Evolutionary conservation across 2,888 invertebrate species (phyloP), one percentile per base, ranked within the genome.

Genomic region (Nezara viridula): DNA sequence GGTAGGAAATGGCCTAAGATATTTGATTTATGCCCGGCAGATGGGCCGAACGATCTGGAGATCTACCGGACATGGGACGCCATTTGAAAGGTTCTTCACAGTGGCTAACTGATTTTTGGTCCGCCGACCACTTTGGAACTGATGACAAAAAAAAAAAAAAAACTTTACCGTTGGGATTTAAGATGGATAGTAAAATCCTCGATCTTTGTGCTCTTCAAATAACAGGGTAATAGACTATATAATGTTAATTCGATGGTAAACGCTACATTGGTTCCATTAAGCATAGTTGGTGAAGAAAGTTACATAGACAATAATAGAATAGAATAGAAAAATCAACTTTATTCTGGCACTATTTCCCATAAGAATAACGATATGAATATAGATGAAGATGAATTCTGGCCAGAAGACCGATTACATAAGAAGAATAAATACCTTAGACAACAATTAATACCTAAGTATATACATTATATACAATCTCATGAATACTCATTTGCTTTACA

Each of bases 11-110:
- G 81, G 81, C 16, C 66, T 19, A 47, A 81, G 40, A 81, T 40
- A 44, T 40, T 81, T 81, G 81, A 81, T 81, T 81, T 81, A 81
- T 81, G 44, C 9, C 81, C 44, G 44, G 81, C 81, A 81, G 81
- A 81, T 81, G 81, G 81, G 44, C 40, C 24, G 44, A 81, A 81
- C 14, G 81, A 81, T 81, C 44, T 12, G 81, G 81, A 81, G 81
- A 66, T 32, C 27, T 44, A 81, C 44, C 44, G 81, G 81, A 81
- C 81, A 44, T 47, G 81, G 81, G 81, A 47, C 81, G n/a, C 40
- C n/a, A 44, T 81, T 47, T 81, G n/a, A 44, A 44, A 40, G 81
- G 77, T 44, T 32, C 10, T 77, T 77, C 77, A 7, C 77, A 77
- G 40, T 12, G 9, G 44, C 81, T n/a, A 81, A 81, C 40, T 81